Conservation (phyloP, 2,888 invertebrate species). For the Netelia fuscicornis region DNA sequence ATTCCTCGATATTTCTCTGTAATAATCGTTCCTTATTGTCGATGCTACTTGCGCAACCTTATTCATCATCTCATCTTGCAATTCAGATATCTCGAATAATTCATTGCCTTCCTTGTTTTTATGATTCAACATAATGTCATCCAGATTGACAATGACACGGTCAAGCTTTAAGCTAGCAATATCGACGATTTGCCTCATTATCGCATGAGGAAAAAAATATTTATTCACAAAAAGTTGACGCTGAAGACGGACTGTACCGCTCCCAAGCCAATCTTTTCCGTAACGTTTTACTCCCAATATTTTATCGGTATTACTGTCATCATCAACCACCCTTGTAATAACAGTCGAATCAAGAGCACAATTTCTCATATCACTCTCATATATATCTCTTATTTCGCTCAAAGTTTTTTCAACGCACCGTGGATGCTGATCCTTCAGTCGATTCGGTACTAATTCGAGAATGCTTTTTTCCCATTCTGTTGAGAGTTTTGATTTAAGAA, state of each 20-base stretch:
- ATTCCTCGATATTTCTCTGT: slow-evolving; percentile 82
- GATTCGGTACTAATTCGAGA: slow-evolving; percentile 73
- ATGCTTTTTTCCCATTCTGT: slow-evolving; percentile 79
- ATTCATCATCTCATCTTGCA: slow-evolving; percentile 76
- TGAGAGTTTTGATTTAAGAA: slow-evolving; percentile 72
- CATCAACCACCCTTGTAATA: neutral
- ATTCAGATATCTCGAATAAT: slow-evolving; percentile 74
- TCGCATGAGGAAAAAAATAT: slow-evolving; percentile 78
- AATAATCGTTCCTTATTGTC: slow-evolving; percentile 84
- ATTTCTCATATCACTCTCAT: slow-evolving; percentile 75
- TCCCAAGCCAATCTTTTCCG: neutral
- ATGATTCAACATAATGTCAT: neutral
- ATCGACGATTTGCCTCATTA: slow-evolving; percentile 76
- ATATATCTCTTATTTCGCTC: slow-evolving; percentile 76
- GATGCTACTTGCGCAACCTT: slow-evolving; percentile 83
- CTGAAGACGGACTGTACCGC: slow-evolving; percentile 16
- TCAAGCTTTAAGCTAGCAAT: slow-evolving; percentile 83
- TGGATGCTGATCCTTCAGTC: slow-evolving; percentile 71
- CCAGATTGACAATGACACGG: slow-evolving; percentile 81
- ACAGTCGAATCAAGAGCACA: slow-evolving; percentile 67
- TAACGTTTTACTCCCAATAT: neutral
- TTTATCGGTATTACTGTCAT: slow-evolving; percentile 12
- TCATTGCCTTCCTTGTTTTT: slow-evolving; percentile 71
- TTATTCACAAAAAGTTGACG: slow-evolving; percentile 70
- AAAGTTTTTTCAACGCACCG: slow-evolving; percentile 73